Evolutionary conservation across 2,113 vertebrate species (phyloP).

Genomic region (Euleptes europaea): DNA sequence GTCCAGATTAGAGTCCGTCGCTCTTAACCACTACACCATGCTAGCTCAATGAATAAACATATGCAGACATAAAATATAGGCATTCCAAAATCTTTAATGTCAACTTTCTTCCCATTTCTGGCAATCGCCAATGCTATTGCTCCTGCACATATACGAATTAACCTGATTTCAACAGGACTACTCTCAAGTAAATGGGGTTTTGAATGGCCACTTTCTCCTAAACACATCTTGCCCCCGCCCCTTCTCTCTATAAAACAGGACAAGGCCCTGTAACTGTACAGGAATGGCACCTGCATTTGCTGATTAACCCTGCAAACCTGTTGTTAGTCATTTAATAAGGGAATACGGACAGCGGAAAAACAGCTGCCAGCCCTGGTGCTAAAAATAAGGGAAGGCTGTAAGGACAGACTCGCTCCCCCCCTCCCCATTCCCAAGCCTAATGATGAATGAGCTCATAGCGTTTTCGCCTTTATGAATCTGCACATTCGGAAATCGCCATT

Average conservation of each 20-base stretch:
- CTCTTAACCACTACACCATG: too few relatives aligned
- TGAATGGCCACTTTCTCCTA: neutral
- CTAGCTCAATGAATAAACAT: too few relatives aligned
- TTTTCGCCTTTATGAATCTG: conserved; percentile 33
- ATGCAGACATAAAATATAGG: too few relatives aligned
- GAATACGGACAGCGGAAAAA: neutral
- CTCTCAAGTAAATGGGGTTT: conserved; percentile 19
- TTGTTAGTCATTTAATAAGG: conserved; percentile 22
- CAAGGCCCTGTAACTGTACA: neutral
- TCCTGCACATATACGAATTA: neutral
- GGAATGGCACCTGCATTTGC: conserved; percentile 17
- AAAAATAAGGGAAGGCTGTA: conserved; percentile 24
- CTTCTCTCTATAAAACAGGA: neutral
- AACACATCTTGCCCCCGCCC: neutral
- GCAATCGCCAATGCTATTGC: neutral
- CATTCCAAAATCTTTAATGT: too few relatives aligned
- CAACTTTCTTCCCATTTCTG: conserved; percentile 30
- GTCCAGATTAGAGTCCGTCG: too few relatives aligned
- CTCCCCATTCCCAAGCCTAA: conserved; percentile 9
- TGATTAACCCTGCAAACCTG: conserved; percentile 32
- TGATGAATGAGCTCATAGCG: neutral
- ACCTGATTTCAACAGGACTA: neutral
- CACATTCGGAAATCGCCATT: neutral
- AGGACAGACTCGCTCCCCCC: neutral
- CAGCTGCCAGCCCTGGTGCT: neutral